Conservation (phyloP, 2,888 invertebrate species). For the Hydraecia micacea region DNA sequence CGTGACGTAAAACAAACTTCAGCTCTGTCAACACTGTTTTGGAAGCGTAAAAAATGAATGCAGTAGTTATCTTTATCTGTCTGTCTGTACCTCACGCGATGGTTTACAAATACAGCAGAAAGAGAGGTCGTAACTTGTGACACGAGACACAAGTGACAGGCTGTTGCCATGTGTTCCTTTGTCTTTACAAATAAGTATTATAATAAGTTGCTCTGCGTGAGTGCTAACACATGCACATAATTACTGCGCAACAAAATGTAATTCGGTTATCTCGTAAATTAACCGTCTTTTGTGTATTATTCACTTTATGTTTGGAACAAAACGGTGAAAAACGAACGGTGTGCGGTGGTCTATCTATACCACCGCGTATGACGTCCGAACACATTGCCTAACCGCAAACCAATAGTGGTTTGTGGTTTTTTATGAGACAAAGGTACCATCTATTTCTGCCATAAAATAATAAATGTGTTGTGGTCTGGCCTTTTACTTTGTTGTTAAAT, state of each 20-base stretch:
- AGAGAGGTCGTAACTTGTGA: constrained; percentile 53
- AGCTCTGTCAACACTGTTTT: constrained; percentile 34
- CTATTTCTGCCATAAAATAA: background rate
- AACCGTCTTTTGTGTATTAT: constrained; percentile 24
- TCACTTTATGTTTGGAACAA: constrained; percentile 19
- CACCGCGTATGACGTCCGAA: too few species aligned
- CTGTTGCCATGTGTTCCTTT: constrained; percentile 55
- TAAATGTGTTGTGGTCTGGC: background rate
- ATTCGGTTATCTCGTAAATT: constrained; percentile 36
- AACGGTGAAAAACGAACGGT: too few species aligned
- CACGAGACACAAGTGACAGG: constrained; percentile 47
- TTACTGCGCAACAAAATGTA: constrained; percentile 17
- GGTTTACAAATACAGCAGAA: constrained; percentile 52
- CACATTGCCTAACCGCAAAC: too few species aligned
- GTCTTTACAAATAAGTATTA: constrained; percentile 43
- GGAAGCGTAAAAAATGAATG: constrained; percentile 39
- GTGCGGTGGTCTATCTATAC: too few species aligned
- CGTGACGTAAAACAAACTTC: constrained; percentile 38
- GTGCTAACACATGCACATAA: constrained; percentile 28
- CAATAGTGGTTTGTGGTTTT: constrained; percentile 18
- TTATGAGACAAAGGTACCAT: background rate
- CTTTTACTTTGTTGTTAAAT: background rate
- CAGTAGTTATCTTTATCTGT: constrained; percentile 38
- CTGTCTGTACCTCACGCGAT: constrained; percentile 28
- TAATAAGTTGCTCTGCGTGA: constrained; percentile 32